Evolutionary conservation across 2,113 vertebrate genomes (phyloP).

Genomic region (Rhinoderma darwinii): DNA sequence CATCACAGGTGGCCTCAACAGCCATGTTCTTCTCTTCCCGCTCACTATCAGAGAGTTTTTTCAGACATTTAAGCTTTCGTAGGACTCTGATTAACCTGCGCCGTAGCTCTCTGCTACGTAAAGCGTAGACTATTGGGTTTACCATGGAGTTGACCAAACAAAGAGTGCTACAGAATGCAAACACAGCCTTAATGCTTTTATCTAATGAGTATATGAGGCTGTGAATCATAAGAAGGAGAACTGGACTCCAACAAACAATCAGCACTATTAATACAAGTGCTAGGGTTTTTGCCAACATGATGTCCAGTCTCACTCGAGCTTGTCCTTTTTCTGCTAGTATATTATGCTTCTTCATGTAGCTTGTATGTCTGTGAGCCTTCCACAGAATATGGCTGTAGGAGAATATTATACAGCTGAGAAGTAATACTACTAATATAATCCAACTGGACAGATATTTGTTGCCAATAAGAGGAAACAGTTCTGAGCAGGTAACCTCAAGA

Average conservation of each 20-base stretch:
- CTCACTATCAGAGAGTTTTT: constrained; percentile 34
- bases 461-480: constrained; percentile 85
- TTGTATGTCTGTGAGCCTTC: constrained; percentile 83
- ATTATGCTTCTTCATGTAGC: constrained; percentile 75
- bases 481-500: constrained; percentile 73
- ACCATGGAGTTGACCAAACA: constrained; percentile 88
- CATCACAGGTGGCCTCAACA: constrained; percentile 65
- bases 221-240: constrained; percentile 80
- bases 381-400: constrained; percentile 83
- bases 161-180: constrained; percentile 90
- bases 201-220: constrained; percentile 74
- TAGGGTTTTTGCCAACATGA: constrained; percentile 87
- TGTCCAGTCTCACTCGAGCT: constrained; percentile 83
- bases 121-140: constrained; percentile 88
- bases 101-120: constrained; percentile 82
- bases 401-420: constrained; percentile 79
- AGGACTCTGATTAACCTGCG: constrained; percentile 64
- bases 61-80: constrained; percentile 56
- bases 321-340: constrained; percentile 65
- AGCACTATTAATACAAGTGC: constrained; percentile 83
- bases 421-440: constrained; percentile 73
- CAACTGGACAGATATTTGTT: constrained; percentile 78
- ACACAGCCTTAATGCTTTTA: constrained; percentile 72
- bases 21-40: constrained; percentile 62
- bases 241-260: constrained; percentile 84